phyloP scores from a whole-genome alignment of 2,797 vertebrate species.

The Gymnocypris eckloni region DNA sequence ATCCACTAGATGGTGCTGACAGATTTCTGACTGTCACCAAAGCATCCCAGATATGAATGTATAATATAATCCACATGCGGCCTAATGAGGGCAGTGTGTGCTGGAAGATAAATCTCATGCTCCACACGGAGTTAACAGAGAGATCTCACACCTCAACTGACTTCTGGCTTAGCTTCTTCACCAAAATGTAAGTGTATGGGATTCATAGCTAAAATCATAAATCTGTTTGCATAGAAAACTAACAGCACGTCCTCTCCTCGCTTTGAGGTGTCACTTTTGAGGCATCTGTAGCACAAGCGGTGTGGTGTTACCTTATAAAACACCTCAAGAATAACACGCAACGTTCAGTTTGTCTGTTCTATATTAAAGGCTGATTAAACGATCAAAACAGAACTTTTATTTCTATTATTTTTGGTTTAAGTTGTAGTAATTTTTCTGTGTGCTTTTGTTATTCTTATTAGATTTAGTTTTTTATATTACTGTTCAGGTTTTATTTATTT shows the following conservation, averaged over 20 bases:
- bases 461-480: not conserved
- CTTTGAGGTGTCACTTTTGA: not conserved
- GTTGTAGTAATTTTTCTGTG: not conserved
- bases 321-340: not conserved
- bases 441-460: not conserved
- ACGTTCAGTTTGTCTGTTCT: not conserved
- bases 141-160: not conserved
- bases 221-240: not conserved
- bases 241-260: not conserved
- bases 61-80: not conserved
- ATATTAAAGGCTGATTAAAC: not conserved
- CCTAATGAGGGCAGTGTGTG: conserved; percentile 66
- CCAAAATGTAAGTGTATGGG: not conserved
- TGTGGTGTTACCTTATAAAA: not conserved
- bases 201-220: not conserved
- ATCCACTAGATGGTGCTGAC: conserved; percentile 74
- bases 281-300: not conserved
- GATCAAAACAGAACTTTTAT: not conserved
- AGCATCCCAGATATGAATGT: conserved; percentile 12
- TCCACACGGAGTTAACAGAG: not conserved
- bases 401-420: not conserved
- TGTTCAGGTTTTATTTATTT: not conserved
- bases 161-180: not conserved
- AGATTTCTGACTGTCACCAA: conserved; percentile 52
- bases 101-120: conserved; percentile 27